Percentiles rank a stretch among this genome's conserved stretches.
These are phyloP conservation scores for silkworm (Bombyx mori) DNA, from an alignment of 1,140 invertebrate species.

Conservation along the genomic window ASM3026992v2 NC_085131.1:8432501-8433000, in stretches of 20 bases:
- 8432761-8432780: conserved; percentile 54
- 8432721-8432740: conserved; percentile 40
- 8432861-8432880: too few species aligned
- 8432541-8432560: conserved; percentile 55
- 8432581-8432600: conserved; percentile 27
- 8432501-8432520: conserved; percentile 54
- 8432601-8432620: conserved; percentile 39
- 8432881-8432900: too few species aligned
- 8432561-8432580: conserved; percentile 28
- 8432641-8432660: conserved; percentile 32
- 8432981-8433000: too few species aligned
- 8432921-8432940: too few species aligned
- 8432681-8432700: conserved; percentile 50
- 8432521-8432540: conserved; percentile 43
- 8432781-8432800: conserved; percentile 48
- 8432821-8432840: conserved; percentile 50
- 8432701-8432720: conserved; percentile 25
- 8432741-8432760: conserved; percentile 43
- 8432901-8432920: too few species aligned
- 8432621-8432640: conserved; percentile 40
- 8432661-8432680: conserved; percentile 41
- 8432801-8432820: conserved; percentile 56
- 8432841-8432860: conserved; percentile 21
- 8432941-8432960: too few species aligned
- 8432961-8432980: too few species aligned